Conservation (phyloP, 2,113 vertebrate genomes). For the Riparia riparia region DNA sequence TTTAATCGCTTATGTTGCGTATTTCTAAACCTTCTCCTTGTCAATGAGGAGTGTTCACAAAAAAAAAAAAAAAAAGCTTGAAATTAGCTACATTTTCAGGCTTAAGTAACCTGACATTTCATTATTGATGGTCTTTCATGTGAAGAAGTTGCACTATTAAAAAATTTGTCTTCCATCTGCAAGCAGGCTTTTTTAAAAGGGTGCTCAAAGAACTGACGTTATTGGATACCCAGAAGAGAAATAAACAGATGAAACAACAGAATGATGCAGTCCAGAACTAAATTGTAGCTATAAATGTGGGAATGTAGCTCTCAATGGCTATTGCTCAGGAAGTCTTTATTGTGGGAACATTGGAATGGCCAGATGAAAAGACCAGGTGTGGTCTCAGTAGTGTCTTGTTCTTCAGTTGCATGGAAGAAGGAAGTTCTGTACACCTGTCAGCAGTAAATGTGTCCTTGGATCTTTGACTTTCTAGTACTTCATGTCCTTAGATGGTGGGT, state of each 20-base stretch:
- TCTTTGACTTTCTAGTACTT: not conserved
- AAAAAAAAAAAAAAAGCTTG: not conserved
- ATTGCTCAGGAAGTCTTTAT: constrained; percentile 5
- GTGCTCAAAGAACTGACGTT: accelerated
- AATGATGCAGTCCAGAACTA: not conserved
- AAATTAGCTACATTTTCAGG: not conserved
- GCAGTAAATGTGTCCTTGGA: constrained; percentile 18
- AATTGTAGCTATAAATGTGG: constrained; percentile 35
- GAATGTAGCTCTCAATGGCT: not conserved
- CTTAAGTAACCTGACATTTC: not conserved
- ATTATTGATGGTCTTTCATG: not conserved
- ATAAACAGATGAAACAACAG: not conserved
- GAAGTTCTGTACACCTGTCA: not conserved
- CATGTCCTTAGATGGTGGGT: not conserved
- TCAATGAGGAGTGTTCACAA: not conserved
- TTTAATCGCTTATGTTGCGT: accelerated
- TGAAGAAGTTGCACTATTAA: not conserved
- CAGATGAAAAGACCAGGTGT: not conserved
- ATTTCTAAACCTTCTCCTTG: not conserved
- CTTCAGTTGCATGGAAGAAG: not conserved
- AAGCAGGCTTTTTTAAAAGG: not conserved
- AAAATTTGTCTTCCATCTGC: not conserved
- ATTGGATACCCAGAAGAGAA: not conserved
- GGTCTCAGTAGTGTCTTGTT: not conserved
- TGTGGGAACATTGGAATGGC: not conserved